Percentiles rank a stretch among this genome's conserved stretches.
Evolutionary conservation across 2,888 invertebrate genomes (phyloP).

Genomic region (Morpho helenor): DNA sequence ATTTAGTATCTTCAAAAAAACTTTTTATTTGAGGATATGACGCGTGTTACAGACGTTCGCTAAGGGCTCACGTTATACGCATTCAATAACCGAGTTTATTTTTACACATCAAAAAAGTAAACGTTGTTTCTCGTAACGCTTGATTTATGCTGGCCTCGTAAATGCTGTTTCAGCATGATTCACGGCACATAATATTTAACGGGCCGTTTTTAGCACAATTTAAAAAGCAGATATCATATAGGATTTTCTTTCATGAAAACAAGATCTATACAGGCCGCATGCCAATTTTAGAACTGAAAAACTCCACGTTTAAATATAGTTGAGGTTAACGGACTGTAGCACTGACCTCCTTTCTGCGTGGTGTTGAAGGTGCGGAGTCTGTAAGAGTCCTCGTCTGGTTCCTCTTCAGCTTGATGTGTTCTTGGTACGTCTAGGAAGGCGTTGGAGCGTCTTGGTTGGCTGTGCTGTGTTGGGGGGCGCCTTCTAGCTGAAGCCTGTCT

Average conservation of each 20-base stretch:
- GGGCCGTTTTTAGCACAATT: constrained; percentile 40
- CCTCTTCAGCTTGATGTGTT: constrained; percentile 67
- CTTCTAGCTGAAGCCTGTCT: constrained; percentile 81
- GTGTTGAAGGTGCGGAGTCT: constrained; percentile 95
- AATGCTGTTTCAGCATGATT: constrained; percentile 53
- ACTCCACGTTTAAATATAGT: constrained; percentile 52
- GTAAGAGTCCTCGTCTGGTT: constrained; percentile 92
- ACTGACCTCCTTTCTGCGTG: constrained; percentile 91
- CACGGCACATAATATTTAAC: constrained; percentile 52
- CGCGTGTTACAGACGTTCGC: neutral
- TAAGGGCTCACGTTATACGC: constrained; percentile 11
- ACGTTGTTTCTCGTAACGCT: constrained; percentile 46
- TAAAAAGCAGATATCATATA: constrained; percentile 25
- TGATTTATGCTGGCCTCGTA: constrained; percentile 62
- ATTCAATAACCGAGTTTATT: constrained; percentile 41
- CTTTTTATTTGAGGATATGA: neutral
- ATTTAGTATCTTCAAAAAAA: too few relatives aligned
- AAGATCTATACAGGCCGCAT: constrained; percentile 37
- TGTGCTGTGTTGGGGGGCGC: constrained; percentile 70
- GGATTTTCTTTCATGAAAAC: constrained; percentile 19
- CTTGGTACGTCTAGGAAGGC: constrained; percentile 86
- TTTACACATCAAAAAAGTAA: constrained; percentile 55
- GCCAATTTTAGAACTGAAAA: constrained; percentile 65
- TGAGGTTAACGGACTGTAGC: constrained; percentile 64
- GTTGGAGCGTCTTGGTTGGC: constrained; percentile 81